Conservation (phyloP, 2,113 vertebrate species). For the Cynopterus brachyotis region DNA sequence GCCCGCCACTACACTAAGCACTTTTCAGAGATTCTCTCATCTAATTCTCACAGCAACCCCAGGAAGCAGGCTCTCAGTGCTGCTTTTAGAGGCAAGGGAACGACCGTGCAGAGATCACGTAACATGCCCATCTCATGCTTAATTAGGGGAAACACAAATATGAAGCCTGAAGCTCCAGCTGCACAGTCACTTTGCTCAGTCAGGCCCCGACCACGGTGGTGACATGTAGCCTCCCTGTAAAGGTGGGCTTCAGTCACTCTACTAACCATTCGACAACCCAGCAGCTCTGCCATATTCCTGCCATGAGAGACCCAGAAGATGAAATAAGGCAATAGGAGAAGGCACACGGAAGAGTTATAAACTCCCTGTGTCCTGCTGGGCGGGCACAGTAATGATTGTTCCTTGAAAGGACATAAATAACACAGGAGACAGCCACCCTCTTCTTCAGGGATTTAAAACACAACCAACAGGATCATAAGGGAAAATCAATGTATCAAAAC, state of each 20-base stretch:
- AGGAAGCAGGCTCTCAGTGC: not conserved
- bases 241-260: not conserved
- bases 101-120: fast-evolving
- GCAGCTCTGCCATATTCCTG: not conserved
- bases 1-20: not conserved
- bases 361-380: not conserved
- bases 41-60: not conserved
- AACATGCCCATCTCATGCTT: fast-evolving
- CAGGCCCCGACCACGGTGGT: fast-evolving
- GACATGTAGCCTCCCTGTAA: fast-evolving
- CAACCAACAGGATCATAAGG: not conserved
- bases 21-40: not conserved
- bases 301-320: not conserved
- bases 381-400: fast-evolving
- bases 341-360: not conserved
- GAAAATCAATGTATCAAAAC: not conserved
- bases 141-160: not conserved
- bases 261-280: too few species aligned
- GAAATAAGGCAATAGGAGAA: not conserved
- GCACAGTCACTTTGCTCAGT: not conserved
- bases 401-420: not conserved
- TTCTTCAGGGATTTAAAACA: not conserved
- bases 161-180: not conserved
- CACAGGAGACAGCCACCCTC: not conserved
- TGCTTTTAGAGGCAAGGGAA: not conserved